These are phyloP conservation scores for Leptinotarsa rubiginosa DNA, from an alignment of 2,888 invertebrate species.

Conservation along the genomic window DNA sequence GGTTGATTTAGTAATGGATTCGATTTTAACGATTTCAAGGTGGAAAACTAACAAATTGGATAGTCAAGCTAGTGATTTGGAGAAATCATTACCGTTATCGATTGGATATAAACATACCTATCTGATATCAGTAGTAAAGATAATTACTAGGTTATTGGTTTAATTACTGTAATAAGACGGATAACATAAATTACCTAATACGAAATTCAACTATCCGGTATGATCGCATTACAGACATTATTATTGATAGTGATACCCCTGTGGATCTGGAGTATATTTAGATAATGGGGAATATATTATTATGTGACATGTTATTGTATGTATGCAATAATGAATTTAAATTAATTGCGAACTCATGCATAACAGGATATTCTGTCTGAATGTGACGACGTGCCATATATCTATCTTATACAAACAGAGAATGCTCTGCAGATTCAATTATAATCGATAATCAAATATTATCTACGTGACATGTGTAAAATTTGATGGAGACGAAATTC, in stretches of 20 bases:
- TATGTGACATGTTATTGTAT: conserved; percentile 22
- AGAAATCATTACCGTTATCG: background rate
- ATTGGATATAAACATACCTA: background rate
- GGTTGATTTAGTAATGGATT: too few relatives aligned
- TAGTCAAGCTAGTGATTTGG: background rate
- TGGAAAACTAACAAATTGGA: too few relatives aligned
- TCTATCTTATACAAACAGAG: conserved; percentile 14
- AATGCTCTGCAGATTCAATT: conserved; percentile 11
- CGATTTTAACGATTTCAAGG: too few relatives aligned
- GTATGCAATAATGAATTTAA: conserved; percentile 22
- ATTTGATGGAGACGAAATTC: background rate
- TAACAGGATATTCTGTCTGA: conserved; percentile 8
- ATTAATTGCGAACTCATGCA: conserved; percentile 20
- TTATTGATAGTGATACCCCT: conserved; percentile 9
- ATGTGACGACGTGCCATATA: conserved; percentile 17
- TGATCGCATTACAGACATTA: conserved; percentile 18
- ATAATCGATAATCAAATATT: conserved; percentile 10
- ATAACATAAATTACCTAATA: conserved; percentile 5
- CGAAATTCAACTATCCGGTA: conserved; percentile 2
- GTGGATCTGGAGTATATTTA: conserved; percentile 19
- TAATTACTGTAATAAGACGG: conserved; percentile 15
- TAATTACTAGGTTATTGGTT: conserved; percentile 2
- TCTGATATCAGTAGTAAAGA: background rate
- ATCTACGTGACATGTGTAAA: conserved; percentile 6
- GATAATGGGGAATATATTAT: conserved; percentile 16